Conservation (phyloP, 1,140 invertebrate species). For the Lutraria rhynchaena region DNA sequence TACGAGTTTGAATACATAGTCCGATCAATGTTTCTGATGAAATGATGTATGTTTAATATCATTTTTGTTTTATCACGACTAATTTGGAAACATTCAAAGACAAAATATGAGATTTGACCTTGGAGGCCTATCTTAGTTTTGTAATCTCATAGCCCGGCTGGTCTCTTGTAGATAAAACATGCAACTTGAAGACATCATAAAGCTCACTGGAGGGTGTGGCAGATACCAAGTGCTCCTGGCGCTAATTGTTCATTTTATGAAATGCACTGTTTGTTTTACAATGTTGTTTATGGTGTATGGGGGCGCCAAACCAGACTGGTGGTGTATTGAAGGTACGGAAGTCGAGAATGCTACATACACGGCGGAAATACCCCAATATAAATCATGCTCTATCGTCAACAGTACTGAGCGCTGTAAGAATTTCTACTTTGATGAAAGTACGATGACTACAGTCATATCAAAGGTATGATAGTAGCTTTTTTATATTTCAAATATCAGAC, state of each 20-base stretch:
- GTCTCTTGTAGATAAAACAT: no score
- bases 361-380: not conserved
- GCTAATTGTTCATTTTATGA: conserved; percentile 8
- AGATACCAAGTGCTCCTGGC: conserved; percentile 17
- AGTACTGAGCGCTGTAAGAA: not conserved
- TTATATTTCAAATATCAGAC: no score
- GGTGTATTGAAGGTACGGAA: conserved; percentile 4
- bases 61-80: no score
- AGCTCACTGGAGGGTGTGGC: conserved; percentile 23
- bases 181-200: conserved; percentile 9
- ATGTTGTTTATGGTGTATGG: conserved; percentile 33
- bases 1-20: no score
- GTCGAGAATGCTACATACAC: not conserved
- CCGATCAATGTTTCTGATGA: no score
- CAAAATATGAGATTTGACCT: no score
- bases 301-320: conserved; percentile 2
- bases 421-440: conserved; percentile 7
- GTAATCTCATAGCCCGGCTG: no score
- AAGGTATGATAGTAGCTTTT: not conserved
- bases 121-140: no score
- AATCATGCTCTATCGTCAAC: not conserved
- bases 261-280: conserved; percentile 19
- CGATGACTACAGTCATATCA: not conserved
- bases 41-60: no score
- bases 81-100: no score